Conservation (phyloP, 2,888 invertebrate species). For the Luperina testacea region DNA sequence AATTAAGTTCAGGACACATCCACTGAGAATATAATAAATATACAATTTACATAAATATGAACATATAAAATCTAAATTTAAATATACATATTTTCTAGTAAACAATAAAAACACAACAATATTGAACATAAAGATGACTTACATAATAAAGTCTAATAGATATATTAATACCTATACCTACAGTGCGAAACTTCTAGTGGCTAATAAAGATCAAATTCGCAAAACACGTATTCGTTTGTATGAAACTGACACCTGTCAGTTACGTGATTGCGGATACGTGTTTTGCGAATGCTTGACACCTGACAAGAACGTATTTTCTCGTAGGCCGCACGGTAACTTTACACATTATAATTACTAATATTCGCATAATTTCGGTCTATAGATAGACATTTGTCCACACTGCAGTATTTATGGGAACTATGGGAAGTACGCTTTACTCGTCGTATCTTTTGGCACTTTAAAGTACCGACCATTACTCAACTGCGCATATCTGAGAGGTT, state of each 20-base stretch:
- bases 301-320: no score
- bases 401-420: no score
- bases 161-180: not conserved
- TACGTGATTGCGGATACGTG: no score
- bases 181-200: no score
- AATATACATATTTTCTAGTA: not conserved
- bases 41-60: not conserved
- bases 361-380: not conserved
- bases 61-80: not conserved
- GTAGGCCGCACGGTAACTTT: not conserved
- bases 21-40: not conserved
- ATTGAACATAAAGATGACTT: not conserved
- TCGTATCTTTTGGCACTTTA: not conserved
- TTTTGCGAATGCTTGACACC: no score
- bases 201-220: no score
- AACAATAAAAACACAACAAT: not conserved
- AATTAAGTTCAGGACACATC: not conserved
- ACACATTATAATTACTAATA: not conserved
- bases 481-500: constrained; percentile 1
- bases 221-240: no score
- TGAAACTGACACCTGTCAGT: no score
- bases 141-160: no score
- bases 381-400: no score
- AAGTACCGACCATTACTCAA: constrained; percentile 8
- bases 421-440: no score